A percentile compares a stretch with the other conserved stretches of the same genome.
phyloP scores from a whole-genome alignment of 2,797 vertebrate genomes.

The Cottoperca gobio region DNA sequence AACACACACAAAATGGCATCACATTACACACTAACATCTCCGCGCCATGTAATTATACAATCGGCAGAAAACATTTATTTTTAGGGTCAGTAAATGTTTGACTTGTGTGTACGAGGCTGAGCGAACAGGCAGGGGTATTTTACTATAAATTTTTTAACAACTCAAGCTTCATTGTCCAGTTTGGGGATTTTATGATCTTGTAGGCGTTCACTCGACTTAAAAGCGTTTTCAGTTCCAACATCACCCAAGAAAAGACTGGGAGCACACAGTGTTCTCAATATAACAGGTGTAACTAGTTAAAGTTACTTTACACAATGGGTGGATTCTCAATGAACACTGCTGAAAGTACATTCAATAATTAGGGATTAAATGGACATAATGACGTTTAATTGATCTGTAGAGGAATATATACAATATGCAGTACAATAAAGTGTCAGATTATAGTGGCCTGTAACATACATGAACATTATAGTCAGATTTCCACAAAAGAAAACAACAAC shows the following conservation, averaged over 20 bases:
- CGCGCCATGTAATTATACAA: constrained; percentile 80
- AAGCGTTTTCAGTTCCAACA: constrained; percentile 62
- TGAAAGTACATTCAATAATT: constrained; percentile 10
- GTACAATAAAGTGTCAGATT: neutral
- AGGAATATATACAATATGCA: neutral
- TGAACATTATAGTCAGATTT: neutral
- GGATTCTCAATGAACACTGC: neutral
- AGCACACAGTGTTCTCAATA: constrained; percentile 46
- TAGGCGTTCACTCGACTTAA: constrained; percentile 66
- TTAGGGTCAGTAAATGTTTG: constrained; percentile 86
- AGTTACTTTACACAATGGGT: constrained; percentile 7
- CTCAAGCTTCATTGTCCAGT: constrained; percentile 76
- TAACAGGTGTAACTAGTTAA: constrained; percentile 71
- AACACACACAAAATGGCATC: constrained; percentile 81
- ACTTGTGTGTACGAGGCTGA: constrained; percentile 50
- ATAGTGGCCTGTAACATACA: neutral
- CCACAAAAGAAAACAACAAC: neutral
- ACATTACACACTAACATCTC: constrained; percentile 77
- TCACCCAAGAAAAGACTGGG: constrained; percentile 45
- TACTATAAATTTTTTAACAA: constrained; percentile 78
- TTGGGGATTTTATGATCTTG: constrained; percentile 68
- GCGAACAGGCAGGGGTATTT: constrained; percentile 74
- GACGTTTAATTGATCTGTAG: neutral
- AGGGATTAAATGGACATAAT: constrained; percentile 14
- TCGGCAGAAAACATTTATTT: constrained; percentile 83